Evolutionary conservation across 2,888 invertebrate genomes (phyloP).

Genomic region (Thymelicus lineola): DNA sequence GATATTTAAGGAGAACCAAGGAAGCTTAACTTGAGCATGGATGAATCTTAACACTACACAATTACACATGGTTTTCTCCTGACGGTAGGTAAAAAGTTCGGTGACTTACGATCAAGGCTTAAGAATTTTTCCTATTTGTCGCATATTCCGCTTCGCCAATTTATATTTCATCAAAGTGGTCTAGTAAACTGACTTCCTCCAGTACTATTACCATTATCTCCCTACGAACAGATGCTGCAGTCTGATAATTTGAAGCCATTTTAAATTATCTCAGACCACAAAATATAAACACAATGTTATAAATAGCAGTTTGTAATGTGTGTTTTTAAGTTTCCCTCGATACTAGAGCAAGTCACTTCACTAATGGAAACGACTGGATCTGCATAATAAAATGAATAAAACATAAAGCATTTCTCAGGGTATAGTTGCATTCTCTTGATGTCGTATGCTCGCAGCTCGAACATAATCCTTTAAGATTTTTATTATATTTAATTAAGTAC

Average conservation of each 20-base stretch:
- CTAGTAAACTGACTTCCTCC: too few species aligned
- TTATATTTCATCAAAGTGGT: too few species aligned
- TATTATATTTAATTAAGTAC: constrained; percentile 71
- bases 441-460: constrained; percentile 38
- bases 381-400: constrained; percentile 29
- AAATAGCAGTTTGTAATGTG: constrained; percentile 1
- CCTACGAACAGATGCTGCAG: too few species aligned
- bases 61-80: too few species aligned
- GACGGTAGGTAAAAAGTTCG: too few species aligned
- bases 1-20: too few species aligned
- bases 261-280: background rate
- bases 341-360: constrained; percentile 15
- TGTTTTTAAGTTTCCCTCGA: constrained; percentile 2
- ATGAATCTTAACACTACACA: too few species aligned
- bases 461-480: constrained; percentile 64
- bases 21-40: too few species aligned
- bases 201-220: too few species aligned
- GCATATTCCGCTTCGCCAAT: too few species aligned
- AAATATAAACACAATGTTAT: background rate
- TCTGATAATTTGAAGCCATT: background rate
- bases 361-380: constrained; percentile 39
- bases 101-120: too few species aligned
- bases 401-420: constrained; percentile 35
- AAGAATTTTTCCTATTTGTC: too few species aligned
- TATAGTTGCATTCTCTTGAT: constrained; percentile 53